Conservation (phyloP, 2,797 vertebrate genomes). For the Acanthiza pusilla region DNA sequence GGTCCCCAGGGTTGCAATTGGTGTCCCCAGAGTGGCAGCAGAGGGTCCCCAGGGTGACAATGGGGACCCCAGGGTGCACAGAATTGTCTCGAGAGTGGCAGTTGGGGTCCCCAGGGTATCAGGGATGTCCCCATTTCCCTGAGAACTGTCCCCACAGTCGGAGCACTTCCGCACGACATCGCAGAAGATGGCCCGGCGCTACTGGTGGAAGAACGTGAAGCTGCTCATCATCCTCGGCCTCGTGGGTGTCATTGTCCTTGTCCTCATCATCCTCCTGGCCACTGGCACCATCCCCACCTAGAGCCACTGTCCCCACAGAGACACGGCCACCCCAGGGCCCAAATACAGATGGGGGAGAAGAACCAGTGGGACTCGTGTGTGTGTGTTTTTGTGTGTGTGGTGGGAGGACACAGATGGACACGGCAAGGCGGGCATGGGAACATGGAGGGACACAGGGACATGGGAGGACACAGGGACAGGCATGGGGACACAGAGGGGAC, state of each 20-base stretch:
- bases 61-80: not conserved
- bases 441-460: not conserved
- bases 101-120: not conserved
- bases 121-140: not conserved
- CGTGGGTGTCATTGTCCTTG: not conserved
- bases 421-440: not conserved
- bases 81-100: not conserved
- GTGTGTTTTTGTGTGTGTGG: not conserved
- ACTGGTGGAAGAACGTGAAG: slow-evolving; percentile 5
- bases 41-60: not conserved
- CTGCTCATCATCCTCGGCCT: not conserved
- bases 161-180: not conserved
- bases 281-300: not conserved
- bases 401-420: too few relatives aligned
- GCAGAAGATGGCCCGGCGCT: not conserved
- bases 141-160: not conserved
- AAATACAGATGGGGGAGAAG: not conserved
- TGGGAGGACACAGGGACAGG: not conserved
- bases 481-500: not conserved
- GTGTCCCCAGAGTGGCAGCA: not conserved
- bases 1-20: not conserved
- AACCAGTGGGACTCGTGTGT: not conserved
- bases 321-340: not conserved
- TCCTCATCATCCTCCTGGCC: not conserved
- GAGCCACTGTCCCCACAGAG: not conserved